Percentiles rank a stretch among this genome's conserved stretches.
Conservation (phyloP, 2,888 invertebrate genomes). For the Amiota mariae region DNA sequence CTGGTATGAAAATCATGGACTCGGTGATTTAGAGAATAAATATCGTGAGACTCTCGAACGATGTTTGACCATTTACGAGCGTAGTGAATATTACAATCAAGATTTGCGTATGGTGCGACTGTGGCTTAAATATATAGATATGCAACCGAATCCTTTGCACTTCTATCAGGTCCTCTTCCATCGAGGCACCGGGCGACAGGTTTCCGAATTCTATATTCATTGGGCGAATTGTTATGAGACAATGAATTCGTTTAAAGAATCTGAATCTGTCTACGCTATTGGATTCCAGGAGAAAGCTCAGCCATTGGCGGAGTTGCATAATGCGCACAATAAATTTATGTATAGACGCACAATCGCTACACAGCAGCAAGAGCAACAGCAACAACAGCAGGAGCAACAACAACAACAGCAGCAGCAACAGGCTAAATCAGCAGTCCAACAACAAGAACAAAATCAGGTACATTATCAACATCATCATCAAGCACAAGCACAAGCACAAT, state of each 20-base stretch:
- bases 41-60: slow-evolving; percentile 89
- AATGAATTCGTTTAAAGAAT: slow-evolving; percentile 86
- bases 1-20: slow-evolving; percentile 90
- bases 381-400: slow-evolving; percentile 51
- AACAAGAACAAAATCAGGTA: slow-evolving; percentile 33
- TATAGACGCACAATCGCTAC: slow-evolving; percentile 76
- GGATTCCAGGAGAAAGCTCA: slow-evolving; percentile 87
- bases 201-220: slow-evolving; percentile 88
- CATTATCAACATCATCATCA: slow-evolving; percentile 33
- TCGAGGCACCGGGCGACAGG: slow-evolving; percentile 85
- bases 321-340: slow-evolving; percentile 85
- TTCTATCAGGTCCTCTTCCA: slow-evolving; percentile 88
- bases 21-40: slow-evolving; percentile 89
- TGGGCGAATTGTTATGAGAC: slow-evolving; percentile 93
- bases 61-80: slow-evolving; percentile 87
- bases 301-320: slow-evolving; percentile 83
- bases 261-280: slow-evolving; percentile 86
- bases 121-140: slow-evolving; percentile 93
- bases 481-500: slow-evolving; percentile 43
- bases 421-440: slow-evolving; percentile 35
- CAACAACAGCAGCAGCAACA: slow-evolving; percentile 52
- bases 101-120: slow-evolving; percentile 89
- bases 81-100: slow-evolving; percentile 86
- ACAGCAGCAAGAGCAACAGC: slow-evolving; percentile 46
- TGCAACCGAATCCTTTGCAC: slow-evolving; percentile 83